Percentiles rank a stretch among this genome's conserved stretches.
These are phyloP conservation scores for Lates japonicus DNA, from an alignment of 2,797 vertebrate species.

Conservation along the genomic window DNA sequence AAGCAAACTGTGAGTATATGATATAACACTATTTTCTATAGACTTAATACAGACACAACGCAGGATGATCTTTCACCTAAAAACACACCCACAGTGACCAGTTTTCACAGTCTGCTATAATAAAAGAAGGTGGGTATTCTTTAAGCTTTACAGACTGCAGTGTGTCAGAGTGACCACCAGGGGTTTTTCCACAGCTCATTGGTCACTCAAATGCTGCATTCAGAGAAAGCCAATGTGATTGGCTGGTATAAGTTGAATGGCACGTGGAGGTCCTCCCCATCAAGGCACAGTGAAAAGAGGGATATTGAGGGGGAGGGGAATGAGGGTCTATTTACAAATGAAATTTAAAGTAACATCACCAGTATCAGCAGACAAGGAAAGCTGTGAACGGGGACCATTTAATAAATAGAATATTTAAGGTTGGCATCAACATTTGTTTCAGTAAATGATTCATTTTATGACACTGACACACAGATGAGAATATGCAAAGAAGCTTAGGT, in stretches of 20 bases:
- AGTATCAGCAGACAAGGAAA: conserved; percentile 7
- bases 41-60: conserved; percentile 5
- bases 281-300: conserved; percentile 18
- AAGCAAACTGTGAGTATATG: background rate
- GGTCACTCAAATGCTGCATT: conserved; percentile 79
- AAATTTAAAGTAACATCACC: conserved; percentile 64
- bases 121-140: conserved; percentile 31
- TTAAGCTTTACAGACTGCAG: conserved; percentile 53
- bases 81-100: conserved; percentile 16
- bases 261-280: conserved; percentile 33
- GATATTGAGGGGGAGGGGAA: conserved; percentile 43
- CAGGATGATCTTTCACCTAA: conserved; percentile 11
- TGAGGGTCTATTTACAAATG: conserved; percentile 74
- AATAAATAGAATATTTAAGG: conserved; percentile 18
- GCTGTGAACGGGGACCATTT: background rate
- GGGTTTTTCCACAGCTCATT: conserved; percentile 62
- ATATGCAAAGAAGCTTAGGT: background rate
- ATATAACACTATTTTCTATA: background rate
- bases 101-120: conserved; percentile 42
- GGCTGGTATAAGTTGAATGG: conserved; percentile 56
- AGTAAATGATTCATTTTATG: background rate
- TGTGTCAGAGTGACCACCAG: conserved; percentile 55
- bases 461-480: background rate
- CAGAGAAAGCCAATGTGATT: conserved; percentile 63
- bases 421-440: background rate